Evolutionary conservation across 2,113 vertebrate species (phyloP).

Genomic region (Python bivittatus): DNA sequence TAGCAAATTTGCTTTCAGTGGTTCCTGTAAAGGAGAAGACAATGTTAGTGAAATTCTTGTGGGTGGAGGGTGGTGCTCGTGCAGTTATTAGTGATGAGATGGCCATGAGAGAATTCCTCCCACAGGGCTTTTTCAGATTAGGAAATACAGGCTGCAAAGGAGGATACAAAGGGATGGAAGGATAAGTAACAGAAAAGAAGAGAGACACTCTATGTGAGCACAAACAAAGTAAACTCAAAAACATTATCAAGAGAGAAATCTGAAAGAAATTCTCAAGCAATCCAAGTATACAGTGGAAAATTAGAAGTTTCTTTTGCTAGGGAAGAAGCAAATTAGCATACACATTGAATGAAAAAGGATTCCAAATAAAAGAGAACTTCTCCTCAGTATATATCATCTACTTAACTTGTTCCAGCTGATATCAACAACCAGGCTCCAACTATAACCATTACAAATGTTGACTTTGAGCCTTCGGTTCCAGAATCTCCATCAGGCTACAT

Average conservation of each 20-base stretch:
- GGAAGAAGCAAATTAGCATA: not conserved
- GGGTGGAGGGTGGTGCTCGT: not conserved
- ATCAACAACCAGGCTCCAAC: not conserved
- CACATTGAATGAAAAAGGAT: not conserved
- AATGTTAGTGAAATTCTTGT: not conserved
- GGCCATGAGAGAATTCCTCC: not conserved
- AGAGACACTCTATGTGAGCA: too few relatives aligned
- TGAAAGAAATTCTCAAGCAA: not conserved
- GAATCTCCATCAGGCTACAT: not conserved
- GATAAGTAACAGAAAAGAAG: not conserved
- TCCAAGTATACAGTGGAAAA: not conserved
- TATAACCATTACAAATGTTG: not conserved
- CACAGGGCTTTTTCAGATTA: not conserved
- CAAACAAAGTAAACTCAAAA: not conserved
- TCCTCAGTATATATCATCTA: not conserved
- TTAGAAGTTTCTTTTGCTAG: not conserved
- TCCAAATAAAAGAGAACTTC: not conserved
- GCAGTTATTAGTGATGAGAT: not conserved
- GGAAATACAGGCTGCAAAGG: not conserved
- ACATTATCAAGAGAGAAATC: not conserved
- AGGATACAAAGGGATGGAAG: not conserved
- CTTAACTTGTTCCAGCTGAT: not conserved
- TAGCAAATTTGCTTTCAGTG: not conserved
- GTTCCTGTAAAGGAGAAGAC: not conserved
- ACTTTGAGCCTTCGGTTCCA: not conserved